phyloP scores from a whole-genome alignment of 2,113 vertebrate species.

The Burhinus oedicnemus region DNA sequence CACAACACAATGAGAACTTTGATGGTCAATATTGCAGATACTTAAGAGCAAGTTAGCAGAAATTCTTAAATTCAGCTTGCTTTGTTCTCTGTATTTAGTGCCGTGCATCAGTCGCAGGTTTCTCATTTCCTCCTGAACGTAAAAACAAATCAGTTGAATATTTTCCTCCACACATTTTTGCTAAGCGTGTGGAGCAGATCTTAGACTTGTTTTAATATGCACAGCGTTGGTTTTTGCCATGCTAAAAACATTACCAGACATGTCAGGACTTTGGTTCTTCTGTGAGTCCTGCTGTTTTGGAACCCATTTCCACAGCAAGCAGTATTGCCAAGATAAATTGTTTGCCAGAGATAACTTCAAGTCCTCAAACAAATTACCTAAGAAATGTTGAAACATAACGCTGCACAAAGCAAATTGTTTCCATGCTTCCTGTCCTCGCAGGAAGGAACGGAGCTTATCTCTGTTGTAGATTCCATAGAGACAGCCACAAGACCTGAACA shows the following conservation, averaged over 20 bases:
- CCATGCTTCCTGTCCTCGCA: not conserved
- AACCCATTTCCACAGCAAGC: not conserved
- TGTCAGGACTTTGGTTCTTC: not conserved
- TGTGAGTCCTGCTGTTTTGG: not conserved
- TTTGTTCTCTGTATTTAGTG: not conserved
- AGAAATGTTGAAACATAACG: constrained; percentile 8
- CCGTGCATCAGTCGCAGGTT: fast-evolving
- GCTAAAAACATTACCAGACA: not conserved
- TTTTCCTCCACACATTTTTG: not conserved
- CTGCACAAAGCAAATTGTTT: constrained; percentile 20
- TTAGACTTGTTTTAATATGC: not conserved
- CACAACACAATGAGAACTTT: not conserved
- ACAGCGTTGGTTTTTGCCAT: fast-evolving
- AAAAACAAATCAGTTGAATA: not conserved
- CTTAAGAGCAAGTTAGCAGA: not conserved
- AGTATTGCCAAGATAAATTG: constrained; percentile 41
- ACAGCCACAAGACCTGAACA: not conserved
- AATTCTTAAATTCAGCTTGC: not conserved
- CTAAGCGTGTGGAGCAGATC: not conserved
- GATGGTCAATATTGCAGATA: not conserved
- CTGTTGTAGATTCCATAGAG: not conserved
- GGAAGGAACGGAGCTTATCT: constrained; percentile 46
- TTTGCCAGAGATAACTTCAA: constrained; percentile 36
- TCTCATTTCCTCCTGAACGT: not conserved
- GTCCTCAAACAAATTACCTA: constrained; percentile 60